Base-by-base conservation (phyloP, 2,888 invertebrate genomes). In the Lochmaea capreae region DNA sequence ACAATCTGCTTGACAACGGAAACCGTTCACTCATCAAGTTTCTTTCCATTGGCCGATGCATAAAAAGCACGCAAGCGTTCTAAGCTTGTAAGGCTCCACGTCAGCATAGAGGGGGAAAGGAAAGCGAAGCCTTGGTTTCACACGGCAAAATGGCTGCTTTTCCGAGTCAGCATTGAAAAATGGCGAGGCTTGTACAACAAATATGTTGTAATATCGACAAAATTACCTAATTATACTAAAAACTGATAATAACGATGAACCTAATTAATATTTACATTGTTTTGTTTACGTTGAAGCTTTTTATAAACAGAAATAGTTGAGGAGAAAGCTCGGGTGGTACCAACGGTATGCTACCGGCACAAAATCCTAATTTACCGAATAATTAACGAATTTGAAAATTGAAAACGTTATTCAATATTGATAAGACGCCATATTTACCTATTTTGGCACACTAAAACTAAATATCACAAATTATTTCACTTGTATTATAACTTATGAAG, bases 371-470 rank as follows among this genome's bases (percentile, higher is more conserved):
- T 68, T 46, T 61, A 2, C 33, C 9, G 14, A 59, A 59, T 59
- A 8, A 58, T 46, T 18, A 5, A 16, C 10, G 2, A 43, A 16
- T 33, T 16, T 11, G 16, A 43, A 43, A 63, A 69, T 72, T 67
- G 22, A 62, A 58, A 68, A 42, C 39, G 2, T 3, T 10, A 11
- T 22, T 68, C 4, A 46, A 46, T 42, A 42, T 3, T 16, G 68
- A 16, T 65, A 67, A 74, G 65, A 62, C 63, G 73, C 59, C 49
- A 78, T 81, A 82, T 78, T 86, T 87, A 87, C 87, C 87, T 87
- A 85, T 86, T 87, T 87, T 87, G 87, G 87, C 87, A 87, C 87
- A 86, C 86, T 86, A 84, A 84, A 85, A 85, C 85, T 85, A 85
- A 84, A 85, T 87, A 87, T 87, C 87, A 87, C 87, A 87, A 87